Conservation (phyloP, 2,888 invertebrate genomes). For the Oxycera nigricornis region DNA sequence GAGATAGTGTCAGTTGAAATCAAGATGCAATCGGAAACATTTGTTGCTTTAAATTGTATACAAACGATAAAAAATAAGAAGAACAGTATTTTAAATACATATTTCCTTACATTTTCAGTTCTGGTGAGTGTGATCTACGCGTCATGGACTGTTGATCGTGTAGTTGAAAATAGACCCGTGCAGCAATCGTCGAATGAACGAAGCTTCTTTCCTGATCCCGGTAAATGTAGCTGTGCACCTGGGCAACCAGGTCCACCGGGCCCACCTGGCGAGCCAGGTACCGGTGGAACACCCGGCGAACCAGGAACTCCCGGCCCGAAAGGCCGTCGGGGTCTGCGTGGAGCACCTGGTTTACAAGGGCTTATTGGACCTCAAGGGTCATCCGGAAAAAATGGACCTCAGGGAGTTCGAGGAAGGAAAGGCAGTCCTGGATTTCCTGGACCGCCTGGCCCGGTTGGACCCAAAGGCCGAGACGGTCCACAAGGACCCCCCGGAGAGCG, state of each 20-base stretch:
- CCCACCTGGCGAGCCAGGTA: conserved; percentile 8
- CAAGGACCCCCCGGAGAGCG: conserved; percentile 17
- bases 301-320: not conserved
- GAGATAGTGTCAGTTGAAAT: no score
- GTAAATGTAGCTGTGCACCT: not conserved
- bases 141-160: no score
- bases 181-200: not conserved
- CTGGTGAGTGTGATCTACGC: no score
- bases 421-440: conserved; percentile 18
- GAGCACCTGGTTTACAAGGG: conserved; percentile 6
- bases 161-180: no score
- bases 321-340: not conserved
- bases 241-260: conserved; percentile 27
- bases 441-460: not conserved
- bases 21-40: no score
- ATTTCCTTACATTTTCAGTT: no score
- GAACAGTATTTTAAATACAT: no score
- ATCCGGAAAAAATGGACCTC: conserved; percentile 4
- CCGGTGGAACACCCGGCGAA: not conserved
- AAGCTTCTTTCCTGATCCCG: not conserved
- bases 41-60: no score
- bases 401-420: not conserved
- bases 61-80: no score
- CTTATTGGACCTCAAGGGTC: not conserved
- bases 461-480: conserved; percentile 12